phyloP scores from a whole-genome alignment of 2,113 vertebrate species.

The Psilopogon haemacephalus region DNA sequence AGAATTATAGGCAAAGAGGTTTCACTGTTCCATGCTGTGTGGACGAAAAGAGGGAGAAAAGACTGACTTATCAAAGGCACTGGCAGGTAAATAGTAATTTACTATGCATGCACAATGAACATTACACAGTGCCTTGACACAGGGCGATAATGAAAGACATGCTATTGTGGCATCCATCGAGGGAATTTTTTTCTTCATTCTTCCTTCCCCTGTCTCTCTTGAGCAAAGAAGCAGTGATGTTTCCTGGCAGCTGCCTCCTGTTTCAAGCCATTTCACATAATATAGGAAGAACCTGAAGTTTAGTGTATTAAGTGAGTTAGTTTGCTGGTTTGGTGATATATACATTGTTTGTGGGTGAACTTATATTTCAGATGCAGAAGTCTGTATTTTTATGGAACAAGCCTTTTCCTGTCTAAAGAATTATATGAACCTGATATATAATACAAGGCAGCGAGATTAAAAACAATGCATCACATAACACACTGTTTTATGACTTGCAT shows the following conservation, averaged over 20 bases:
- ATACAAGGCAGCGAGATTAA: constrained; percentile 74
- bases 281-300: constrained; percentile 84
- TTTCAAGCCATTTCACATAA: constrained; percentile 88
- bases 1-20: constrained; percentile 81
- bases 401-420: constrained; percentile 75
- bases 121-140: constrained; percentile 86
- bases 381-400: constrained; percentile 75
- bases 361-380: constrained; percentile 71
- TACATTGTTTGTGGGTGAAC: constrained; percentile 53
- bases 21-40: constrained; percentile 70
- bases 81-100: constrained; percentile 93
- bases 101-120: constrained; percentile 89
- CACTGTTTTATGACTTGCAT: constrained; percentile 68
- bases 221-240: constrained; percentile 81
- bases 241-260: constrained; percentile 83
- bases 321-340: constrained; percentile 69
- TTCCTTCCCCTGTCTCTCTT: constrained; percentile 79
- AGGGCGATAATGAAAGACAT: constrained; percentile 86
- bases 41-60: constrained; percentile 75
- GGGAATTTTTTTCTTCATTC: constrained; percentile 76
- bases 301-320: constrained; percentile 81
- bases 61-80: constrained; percentile 85
- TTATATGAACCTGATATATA: constrained; percentile 74
- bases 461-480: constrained; percentile 76
- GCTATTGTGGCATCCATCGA: constrained; percentile 82